Evolutionary conservation across 37 sponge, comb jelly and placozoan genomes (phyloP).

Genomic region (Petrosia ficiformis): DNA sequence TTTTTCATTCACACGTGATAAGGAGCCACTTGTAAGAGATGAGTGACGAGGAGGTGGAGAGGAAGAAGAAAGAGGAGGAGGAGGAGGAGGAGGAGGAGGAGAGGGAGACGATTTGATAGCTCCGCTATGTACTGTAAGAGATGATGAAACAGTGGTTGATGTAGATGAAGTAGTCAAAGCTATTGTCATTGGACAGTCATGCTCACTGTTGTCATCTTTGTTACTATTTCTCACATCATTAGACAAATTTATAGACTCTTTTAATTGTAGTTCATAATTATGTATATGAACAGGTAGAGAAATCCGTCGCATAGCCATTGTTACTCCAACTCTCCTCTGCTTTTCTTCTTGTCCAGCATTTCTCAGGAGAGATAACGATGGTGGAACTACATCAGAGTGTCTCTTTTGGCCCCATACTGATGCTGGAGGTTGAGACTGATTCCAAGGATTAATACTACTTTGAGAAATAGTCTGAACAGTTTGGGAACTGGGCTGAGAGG

Average conservation of each 20-base stretch:
- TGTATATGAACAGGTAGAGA: too few species aligned
- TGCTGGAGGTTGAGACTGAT: not conserved
- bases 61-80: not conserved
- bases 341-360: too few species aligned
- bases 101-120: not conserved
- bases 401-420: not conserved
- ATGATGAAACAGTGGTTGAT: not conserved
- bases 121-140: not conserved
- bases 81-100: slow-evolving; percentile 7
- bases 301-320: too few species aligned
- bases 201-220: too few species aligned
- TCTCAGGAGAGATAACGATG: too few species aligned
- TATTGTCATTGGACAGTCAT: not conserved
- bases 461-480: not conserved
- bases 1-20: not conserved
- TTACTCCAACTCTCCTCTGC: too few species aligned
- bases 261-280: too few species aligned
- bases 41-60: not conserved
- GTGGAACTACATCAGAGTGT: not conserved
- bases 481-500: not conserved
- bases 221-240: too few species aligned
- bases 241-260: too few species aligned
- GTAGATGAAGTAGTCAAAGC: not conserved
- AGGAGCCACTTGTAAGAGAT: not conserved
- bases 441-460: not conserved